Base-by-base conservation (phyloP, 1,140 invertebrate species). In the Steinernema khuongi region DNA sequence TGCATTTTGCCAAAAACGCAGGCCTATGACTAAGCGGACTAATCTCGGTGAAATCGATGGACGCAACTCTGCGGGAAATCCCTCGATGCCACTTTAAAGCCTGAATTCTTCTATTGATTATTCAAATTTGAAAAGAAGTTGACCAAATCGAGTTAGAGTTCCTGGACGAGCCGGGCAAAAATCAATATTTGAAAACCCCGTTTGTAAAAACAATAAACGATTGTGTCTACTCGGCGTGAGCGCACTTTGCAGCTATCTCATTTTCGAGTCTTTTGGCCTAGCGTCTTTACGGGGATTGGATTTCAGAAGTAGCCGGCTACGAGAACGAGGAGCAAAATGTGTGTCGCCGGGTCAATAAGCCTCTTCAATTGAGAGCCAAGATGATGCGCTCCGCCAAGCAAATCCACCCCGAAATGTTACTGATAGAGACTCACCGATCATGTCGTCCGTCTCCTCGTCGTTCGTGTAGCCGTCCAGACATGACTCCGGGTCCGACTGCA, bases 371-470 rank as follows among this genome's bases (percentile, higher is more conserved):
- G n/a, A n/a, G n/a, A n/a, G n/a, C n/a, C n/a, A n/a, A n/a, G n/a
- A n/a, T n/a, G n/a, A n/a, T n/a, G n/a, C n/a, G n/a, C n/a, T n/a
- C 32, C 4, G 18, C 17, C 11, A 71, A 33, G 14, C n/a, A 50
- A 60, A 71, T 19, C n/a, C 14, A 71, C 7, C 19, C 14, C 11
- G 14, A 18, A 60, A 50, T 72, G 71, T 70, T 50, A 14, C n/a
- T 7, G 74, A 74, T 7, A 76, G 74, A 73, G 30, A 72, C 26
- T 14, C 26, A 73, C 28, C 30, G 26, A 31, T 60, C 19, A 75
- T 77, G 33, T 77, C 75, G 67, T 60, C 73, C 67, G 76, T 76
- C 33, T 78, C 76, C 32, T 78, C 77, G 30, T 77, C 73, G 36
- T 73, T 69, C 66, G 75, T 72, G 36, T 78, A 78, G 4, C 71